Evolutionary conservation across 1,140 invertebrate genomes (phyloP), one percentile per base, ranked within the genome.

Genomic region (Brachionus koreanus): DNA sequence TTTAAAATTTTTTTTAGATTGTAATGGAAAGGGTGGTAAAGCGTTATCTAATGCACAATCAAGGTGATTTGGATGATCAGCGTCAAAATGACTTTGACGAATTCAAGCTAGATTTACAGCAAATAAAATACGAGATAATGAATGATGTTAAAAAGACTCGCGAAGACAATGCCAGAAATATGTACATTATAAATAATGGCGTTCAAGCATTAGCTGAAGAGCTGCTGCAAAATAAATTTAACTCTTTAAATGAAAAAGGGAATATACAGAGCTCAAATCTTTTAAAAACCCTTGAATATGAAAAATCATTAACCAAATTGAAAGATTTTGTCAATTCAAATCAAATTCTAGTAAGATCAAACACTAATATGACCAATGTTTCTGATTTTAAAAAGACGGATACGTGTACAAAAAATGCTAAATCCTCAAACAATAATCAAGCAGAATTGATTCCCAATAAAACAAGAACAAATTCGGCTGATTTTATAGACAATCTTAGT

Each of bases 21-120:
- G 79, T 82, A 12, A 82, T 82, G 79, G 57, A 82, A 19, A 23
- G 82, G 19, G 67, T 82, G n/a, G 35, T 82, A 29, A 82, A 82
- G 42, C 39, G 82, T 0, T 82, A 72, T 33, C 9, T 82, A 16
- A 65, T 82, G 57, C 82, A 82, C 52, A 82, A 72, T 19, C 65
- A 75, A 72, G 42, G 69, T 3, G 82, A 82, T 42, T 63, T 42
- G 16, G 76, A 79, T 37, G 76, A 79, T 2, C 76, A 25, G 29
- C 52, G 57, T n/a, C 76, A 79, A 61, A 79, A 79, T 37, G 82
- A 82, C 52, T 82, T 82, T 74, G 82, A 82, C 16, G 82, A 82
- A 57, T 37, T 82, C n/a, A 72, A 82, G 39, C 67, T 52, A 23
- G 82, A 82, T 43, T 65, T 82, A 7, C 77, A 81, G 46, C 39